phyloP scores from a whole-genome alignment of 1,140 invertebrate genomes.

The Trialeurodes vaporariorum region DNA sequence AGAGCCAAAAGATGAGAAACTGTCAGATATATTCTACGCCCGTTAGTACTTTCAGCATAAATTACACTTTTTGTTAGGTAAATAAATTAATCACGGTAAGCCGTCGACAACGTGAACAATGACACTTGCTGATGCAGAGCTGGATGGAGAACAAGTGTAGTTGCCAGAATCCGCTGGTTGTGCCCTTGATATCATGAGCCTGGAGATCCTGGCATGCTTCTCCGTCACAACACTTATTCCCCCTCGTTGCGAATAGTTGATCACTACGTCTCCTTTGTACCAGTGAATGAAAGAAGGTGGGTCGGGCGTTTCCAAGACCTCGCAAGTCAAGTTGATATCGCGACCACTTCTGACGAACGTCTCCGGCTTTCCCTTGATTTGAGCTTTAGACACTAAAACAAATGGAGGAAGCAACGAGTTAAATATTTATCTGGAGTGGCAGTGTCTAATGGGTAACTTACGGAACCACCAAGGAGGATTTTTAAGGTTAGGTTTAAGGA shows the following conservation, averaged over 20 bases:
- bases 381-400: constrained; percentile 73
- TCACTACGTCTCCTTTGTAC: constrained; percentile 74
- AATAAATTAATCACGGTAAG: too few species aligned
- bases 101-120: constrained; percentile 49
- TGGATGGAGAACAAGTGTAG: constrained; percentile 68
- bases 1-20: too few species aligned
- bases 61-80: too few species aligned
- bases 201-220: constrained; percentile 68
- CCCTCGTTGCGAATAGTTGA: constrained; percentile 74
- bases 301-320: constrained; percentile 70
- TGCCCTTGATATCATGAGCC: constrained; percentile 52
- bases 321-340: constrained; percentile 81
- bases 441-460: too few species aligned
- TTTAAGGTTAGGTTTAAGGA: too few species aligned
- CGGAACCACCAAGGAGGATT: too few species aligned
- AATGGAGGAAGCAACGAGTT: constrained; percentile 22
- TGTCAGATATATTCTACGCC: too few species aligned
- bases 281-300: constrained; percentile 85
- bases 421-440: too few species aligned
- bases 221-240: constrained; percentile 78
- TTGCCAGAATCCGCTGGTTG: constrained; percentile 68
- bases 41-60: too few species aligned
- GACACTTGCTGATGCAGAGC: constrained; percentile 44
- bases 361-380: constrained; percentile 72
- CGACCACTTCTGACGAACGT: constrained; percentile 76